phyloP scores from a whole-genome alignment of 2,888 invertebrate species.

The Temnothorax unifasciatus region DNA sequence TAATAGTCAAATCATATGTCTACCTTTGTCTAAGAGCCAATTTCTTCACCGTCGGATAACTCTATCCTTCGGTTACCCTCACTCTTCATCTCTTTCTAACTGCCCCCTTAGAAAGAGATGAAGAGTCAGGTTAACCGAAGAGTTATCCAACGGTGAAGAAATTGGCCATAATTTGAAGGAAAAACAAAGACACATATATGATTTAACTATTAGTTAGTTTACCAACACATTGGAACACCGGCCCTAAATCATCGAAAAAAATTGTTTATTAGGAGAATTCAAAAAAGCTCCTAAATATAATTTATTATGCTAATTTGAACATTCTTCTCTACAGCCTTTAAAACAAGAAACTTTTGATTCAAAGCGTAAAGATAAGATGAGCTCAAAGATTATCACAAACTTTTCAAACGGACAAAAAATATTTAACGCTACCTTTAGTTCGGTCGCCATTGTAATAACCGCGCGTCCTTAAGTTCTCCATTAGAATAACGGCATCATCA shows the following conservation, averaged over 20 bases:
- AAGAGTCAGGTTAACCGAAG: too few species aligned
- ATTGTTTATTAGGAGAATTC: background rate
- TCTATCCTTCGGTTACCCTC: too few species aligned
- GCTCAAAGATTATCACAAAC: background rate
- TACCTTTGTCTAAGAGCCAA: too few species aligned
- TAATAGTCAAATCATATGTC: too few species aligned
- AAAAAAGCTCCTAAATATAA: constrained; percentile 2
- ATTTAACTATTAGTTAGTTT: too few species aligned
- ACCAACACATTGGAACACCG: too few species aligned
- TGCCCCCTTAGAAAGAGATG: too few species aligned
- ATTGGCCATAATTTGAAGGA: too few species aligned
- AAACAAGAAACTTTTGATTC: background rate
- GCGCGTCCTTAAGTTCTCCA: constrained; percentile 88
- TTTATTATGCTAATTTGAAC: background rate
- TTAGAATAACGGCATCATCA: constrained; percentile 88
- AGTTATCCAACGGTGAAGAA: too few species aligned
- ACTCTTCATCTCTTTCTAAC: too few species aligned
- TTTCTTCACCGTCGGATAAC: too few species aligned
- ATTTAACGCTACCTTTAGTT: constrained; percentile 80
- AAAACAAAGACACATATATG: too few species aligned
- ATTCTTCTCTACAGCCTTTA: background rate
- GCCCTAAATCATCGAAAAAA: background rate
- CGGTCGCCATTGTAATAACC: constrained; percentile 88
- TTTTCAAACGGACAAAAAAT: background rate
- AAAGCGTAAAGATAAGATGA: background rate